Evolutionary conservation across 92 coral and sea anemone genomes (phyloP), one percentile per base, ranked within the genome.

Genomic region (Plumapathes pennacea): DNA sequence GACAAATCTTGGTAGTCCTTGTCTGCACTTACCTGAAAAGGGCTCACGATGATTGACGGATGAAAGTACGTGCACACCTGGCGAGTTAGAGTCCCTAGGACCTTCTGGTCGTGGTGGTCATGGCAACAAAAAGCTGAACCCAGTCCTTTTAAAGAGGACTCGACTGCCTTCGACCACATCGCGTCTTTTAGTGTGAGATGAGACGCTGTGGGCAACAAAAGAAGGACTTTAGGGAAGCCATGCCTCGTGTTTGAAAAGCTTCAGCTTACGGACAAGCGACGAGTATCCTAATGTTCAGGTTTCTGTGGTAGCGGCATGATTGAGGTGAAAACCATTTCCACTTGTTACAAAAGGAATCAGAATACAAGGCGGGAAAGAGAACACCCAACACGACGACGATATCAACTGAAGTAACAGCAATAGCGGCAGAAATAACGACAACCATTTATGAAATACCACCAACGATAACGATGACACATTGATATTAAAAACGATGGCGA

Each of bases 11-110:
- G n/a, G n/a, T n/a, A n/a, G n/a, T n/a, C n/a, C n/a, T n/a, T n/a
- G n/a, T n/a, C n/a, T n/a, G n/a, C n/a, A n/a, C 11, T 47, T 31
- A 76, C 83, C 83, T 67, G 46, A 59, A 76, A 76, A 37, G 57
- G 41, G 31, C 78, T 46, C 32, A 76, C 54, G 26, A 76, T 14
- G 27, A 76, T 54, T 21, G 17, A 40, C 17, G 77, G 83, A 20
- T 40, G 43, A 29, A 60, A 66, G 7, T 23, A 25, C 25, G 53
- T 45, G 13, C 64, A 61, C 18, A 29, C 42, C 28, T 48, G 30
- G 19, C 38, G 45, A 56, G 51, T 76, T 5, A 76, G 34, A 21
- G 64, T 25, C 32, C 65, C 57, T 26, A 76, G 50, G 5, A 69
- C 71, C 4, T 36, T 40, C 13, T 37, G 8, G 57, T 76, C 83